Evolutionary conservation across 2,888 invertebrate genomes (phyloP), one percentile per base, ranked within the genome.

Genomic region (Caenorhabditis imperialis): DNA sequence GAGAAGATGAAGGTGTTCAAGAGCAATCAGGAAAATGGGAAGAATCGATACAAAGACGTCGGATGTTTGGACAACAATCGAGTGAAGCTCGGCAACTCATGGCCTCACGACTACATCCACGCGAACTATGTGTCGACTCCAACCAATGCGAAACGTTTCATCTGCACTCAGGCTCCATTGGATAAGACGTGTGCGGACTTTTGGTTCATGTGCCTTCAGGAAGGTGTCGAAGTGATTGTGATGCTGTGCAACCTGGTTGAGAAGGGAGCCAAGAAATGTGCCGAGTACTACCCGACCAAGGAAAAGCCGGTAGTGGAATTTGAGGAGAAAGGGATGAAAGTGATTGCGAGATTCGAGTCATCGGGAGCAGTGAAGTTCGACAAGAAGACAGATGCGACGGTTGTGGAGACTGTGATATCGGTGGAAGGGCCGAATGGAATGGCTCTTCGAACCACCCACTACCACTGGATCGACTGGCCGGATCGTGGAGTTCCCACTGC

Each of bases 121-220:
- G n/a, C n/a, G n/a, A 78, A 78, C 69, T 78, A 63, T 45, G 78
- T 78, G 33, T 40, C 57, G 44, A 75, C 75, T 7, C 78, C 72
- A 5, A 42, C 38, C 22, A 58, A 50, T 16, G 40, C 67, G 16
- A 72, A 69, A 37, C 51, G 75, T 1, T 78, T 78, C 61, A 78
- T 78, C 51, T 78, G 78, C 37, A 57, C 77, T 0, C 60, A 75
- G 60, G 78, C 75, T 8, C 78, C 78, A 3, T 10, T 78, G 50
- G 69, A 72, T 30, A 72, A 71, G 57, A 78, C 78, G 38, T 67
- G 67, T 23, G 37, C 61, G 44, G 78, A 78, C 54, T 75, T 75
- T 44, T 78, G 78, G 78, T 55, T 27, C 44, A 76, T 78, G 76
- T 44, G 65, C 18, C 16, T 70, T 30, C 69, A 72, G 48, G 75